These are phyloP conservation scores for Amphibalanus amphitrite DNA, from an alignment of 1,140 invertebrate genomes.

Conservation along the genomic window DNA sequence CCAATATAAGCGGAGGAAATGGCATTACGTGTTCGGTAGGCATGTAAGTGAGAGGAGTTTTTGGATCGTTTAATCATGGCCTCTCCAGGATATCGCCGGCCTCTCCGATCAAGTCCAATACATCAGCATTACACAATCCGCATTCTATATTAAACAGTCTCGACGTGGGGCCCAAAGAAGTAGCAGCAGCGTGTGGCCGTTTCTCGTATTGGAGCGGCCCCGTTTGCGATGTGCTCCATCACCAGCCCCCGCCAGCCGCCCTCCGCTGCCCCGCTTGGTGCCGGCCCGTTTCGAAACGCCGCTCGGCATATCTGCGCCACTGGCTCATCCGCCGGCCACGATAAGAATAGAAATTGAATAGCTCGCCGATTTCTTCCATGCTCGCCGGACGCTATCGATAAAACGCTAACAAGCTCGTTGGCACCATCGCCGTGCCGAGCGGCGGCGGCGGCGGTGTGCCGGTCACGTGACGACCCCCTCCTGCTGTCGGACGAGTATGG, in stretches of 20 bases:
- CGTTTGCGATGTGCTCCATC: neutral
- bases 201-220: neutral
- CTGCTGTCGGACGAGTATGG: neutral
- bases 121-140: too few relatives aligned
- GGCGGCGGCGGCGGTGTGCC: too few relatives aligned
- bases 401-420: neutral
- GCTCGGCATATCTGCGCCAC: neutral
- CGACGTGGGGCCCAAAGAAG: neutral
- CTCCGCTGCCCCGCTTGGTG: too few relatives aligned
- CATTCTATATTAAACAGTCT: neutral
- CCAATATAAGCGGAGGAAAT: too few relatives aligned
- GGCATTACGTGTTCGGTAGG: too few relatives aligned
- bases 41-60: too few relatives aligned
- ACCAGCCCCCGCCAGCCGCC: neutral
- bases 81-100: too few relatives aligned
- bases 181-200: neutral
- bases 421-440: neutral
- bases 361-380: neutral
- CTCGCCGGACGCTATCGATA: neutral
- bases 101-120: too few relatives aligned
- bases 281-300: neutral
- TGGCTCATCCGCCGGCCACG: neutral
- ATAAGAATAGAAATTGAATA: neutral
- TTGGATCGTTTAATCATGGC: too few relatives aligned
- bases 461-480: neutral